Conservation (phyloP, 2,797 vertebrate species). For the Melanotaenia maccullochi region DNA sequence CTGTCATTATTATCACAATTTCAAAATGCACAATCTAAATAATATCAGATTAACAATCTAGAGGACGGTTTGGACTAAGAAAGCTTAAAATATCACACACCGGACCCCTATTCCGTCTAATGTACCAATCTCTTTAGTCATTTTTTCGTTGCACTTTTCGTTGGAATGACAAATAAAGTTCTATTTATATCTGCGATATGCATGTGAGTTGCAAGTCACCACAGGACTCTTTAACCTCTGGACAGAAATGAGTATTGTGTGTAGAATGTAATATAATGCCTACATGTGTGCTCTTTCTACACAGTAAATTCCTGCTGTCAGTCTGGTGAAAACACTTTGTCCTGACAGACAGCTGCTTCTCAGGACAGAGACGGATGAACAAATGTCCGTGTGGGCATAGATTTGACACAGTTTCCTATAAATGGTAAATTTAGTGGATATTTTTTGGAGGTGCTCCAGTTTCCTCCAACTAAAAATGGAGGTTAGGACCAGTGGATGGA, state of each 20-base stretch:
- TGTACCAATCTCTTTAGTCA: too few relatives aligned
- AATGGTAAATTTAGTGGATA: background rate
- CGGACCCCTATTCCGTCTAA: too few relatives aligned
- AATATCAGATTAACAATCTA: too few relatives aligned
- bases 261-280: background rate
- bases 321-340: conserved; percentile 3
- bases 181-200: too few relatives aligned
- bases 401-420: background rate
- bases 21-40: background rate
- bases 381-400: background rate
- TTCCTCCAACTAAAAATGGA: conserved; percentile 14
- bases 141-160: too few relatives aligned
- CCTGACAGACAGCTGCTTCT: conserved; percentile 1
- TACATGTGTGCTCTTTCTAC: conserved; percentile 3
- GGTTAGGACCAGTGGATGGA: conserved; percentile 18
- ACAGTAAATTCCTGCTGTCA: conserved; percentile 6
- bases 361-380: background rate
- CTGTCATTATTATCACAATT: background rate
- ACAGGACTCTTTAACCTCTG: background rate
- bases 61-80: too few relatives aligned
- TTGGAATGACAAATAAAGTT: too few relatives aligned
- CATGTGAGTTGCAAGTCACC: background rate
- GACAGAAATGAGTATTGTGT: conserved; percentile 1
- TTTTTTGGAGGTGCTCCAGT: background rate
- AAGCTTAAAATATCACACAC: too few relatives aligned